Conservation (phyloP, 1,140 invertebrate species). For the Euborellia annulipes region DNA sequence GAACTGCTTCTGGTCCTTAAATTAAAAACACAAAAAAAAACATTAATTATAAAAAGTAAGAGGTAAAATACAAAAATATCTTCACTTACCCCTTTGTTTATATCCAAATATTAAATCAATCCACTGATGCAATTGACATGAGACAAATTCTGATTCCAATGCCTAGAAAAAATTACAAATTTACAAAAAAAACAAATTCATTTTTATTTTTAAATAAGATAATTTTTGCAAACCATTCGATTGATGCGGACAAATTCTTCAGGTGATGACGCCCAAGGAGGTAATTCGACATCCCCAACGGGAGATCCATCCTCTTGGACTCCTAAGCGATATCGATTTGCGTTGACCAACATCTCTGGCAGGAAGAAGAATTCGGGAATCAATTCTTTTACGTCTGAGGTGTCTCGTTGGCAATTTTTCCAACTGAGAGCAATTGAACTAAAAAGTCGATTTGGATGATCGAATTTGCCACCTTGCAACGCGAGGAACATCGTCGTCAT, state of each 20-base stretch:
- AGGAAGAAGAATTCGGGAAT: constrained; percentile 98
- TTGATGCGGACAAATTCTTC: constrained; percentile 97
- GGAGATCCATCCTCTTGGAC: constrained; percentile 69
- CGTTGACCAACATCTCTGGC: constrained; percentile 97
- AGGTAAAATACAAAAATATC: too few relatives aligned
- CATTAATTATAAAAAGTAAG: too few relatives aligned
- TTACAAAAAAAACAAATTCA: constrained; percentile 6
- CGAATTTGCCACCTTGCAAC: constrained; percentile 97
- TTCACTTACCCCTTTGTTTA: constrained; percentile 75
- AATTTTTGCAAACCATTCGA: constrained; percentile 52
- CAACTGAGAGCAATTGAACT: constrained; percentile 85
- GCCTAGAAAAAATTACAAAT: constrained; percentile 54
- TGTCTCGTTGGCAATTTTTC: constrained; percentile 97
- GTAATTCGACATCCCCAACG: constrained; percentile 78
- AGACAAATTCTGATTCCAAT: constrained; percentile 97
- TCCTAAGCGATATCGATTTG: constrained; percentile 73
- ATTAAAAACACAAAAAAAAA: too few relatives aligned
- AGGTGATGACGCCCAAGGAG: constrained; percentile 89
- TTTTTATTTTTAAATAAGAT: background rate
- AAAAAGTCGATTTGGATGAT: constrained; percentile 93
- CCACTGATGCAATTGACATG: constrained; percentile 98
- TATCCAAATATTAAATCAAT: constrained; percentile 99
- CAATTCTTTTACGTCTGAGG: constrained; percentile 97
- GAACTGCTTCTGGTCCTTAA: constrained; percentile 83
- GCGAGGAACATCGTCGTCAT: constrained; percentile 97